Evolutionary conservation across 2,797 vertebrate species (phyloP).

Genomic region (Sphaeramia orbicularis): DNA sequence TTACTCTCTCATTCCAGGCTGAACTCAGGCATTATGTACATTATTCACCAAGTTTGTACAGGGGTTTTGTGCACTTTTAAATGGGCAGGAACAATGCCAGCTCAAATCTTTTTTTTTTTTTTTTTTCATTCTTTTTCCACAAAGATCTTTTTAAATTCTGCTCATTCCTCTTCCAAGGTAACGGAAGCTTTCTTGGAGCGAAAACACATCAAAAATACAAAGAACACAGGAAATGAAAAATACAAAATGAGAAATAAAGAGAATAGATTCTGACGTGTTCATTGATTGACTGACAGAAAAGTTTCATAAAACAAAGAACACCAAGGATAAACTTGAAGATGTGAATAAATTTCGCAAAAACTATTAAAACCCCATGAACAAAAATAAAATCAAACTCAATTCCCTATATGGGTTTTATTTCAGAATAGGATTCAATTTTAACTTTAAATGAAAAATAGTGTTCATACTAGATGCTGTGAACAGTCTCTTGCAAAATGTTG

Average conservation of each 20-base stretch:
- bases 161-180: slow-evolving; percentile 12
- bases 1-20: neutral
- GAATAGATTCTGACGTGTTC: neutral
- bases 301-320: neutral
- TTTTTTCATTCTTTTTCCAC: neutral
- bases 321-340: slow-evolving; percentile 3
- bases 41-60: slow-evolving; percentile 12
- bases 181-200: neutral
- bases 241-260: neutral
- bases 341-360: neutral
- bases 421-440: no score
- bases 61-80: slow-evolving; percentile 5
- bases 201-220: slow-evolving; percentile 7
- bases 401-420: no score
- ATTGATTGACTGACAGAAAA: neutral
- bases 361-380: neutral
- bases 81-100: neutral
- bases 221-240: slow-evolving; percentile 5
- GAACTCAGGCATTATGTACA: neutral
- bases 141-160: slow-evolving; percentile 3
- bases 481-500: no score
- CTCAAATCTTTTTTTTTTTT: neutral
- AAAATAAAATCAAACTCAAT: neutral
- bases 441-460: no score
- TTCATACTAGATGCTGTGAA: no score